Conservation (phyloP, 2,797 vertebrate genomes). For the Oreonectes daqikongensis region DNA sequence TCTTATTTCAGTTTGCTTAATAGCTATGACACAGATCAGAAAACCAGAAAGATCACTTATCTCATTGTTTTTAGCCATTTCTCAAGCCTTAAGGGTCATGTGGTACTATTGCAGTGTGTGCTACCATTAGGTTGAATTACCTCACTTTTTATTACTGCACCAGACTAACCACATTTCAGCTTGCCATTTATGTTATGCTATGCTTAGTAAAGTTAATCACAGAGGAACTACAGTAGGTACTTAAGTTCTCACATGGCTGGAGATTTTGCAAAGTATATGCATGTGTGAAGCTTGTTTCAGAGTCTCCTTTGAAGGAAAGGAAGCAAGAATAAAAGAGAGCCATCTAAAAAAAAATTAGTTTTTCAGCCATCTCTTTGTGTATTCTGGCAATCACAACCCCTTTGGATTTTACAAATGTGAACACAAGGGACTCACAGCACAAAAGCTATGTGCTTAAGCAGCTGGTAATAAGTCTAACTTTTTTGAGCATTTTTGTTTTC, state of each 20-base stretch:
- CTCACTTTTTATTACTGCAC: conserved; percentile 11
- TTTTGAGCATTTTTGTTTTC: conserved; percentile 28
- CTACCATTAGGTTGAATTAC: background rate
- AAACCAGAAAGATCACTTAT: background rate
- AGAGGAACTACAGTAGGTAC: conserved; percentile 26
- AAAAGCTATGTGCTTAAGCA: conserved; percentile 53
- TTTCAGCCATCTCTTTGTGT: conserved; percentile 59
- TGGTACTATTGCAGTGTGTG: background rate
- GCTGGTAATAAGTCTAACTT: conserved; percentile 46
- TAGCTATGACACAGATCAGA: background rate
- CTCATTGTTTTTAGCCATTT: background rate
- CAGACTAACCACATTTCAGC: background rate
- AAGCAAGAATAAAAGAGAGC: conserved; percentile 50
- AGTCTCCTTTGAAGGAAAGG: conserved; percentile 40
- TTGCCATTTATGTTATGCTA: conserved; percentile 2
- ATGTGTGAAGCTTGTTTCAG: conserved; percentile 51
- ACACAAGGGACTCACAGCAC: conserved; percentile 47
- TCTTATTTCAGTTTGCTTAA: background rate
- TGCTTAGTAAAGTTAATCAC: conserved; percentile 39
- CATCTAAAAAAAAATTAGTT: conserved; percentile 58
- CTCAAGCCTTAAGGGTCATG: background rate
- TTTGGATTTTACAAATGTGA: conserved; percentile 60
- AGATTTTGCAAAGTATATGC: conserved; percentile 48
- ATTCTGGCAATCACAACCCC: conserved; percentile 57
- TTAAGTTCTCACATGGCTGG: conserved; percentile 34